Conservation (phyloP, 2,888 invertebrate species). For the Eueremaeus valkanovi region DNA sequence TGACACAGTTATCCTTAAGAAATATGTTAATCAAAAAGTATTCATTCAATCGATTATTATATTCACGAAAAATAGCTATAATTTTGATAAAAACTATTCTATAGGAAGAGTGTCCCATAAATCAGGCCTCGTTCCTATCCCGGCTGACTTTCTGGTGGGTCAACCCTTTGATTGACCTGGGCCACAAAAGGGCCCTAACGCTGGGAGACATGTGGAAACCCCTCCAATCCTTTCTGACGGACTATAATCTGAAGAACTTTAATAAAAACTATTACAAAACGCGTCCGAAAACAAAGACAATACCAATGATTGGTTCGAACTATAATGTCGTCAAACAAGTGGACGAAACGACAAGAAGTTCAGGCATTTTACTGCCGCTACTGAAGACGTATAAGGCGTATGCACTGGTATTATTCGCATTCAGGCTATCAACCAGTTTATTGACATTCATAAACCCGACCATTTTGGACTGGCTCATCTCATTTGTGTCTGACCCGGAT, state of each 20-base stretch:
- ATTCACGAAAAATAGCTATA: background rate
- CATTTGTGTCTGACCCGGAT: conserved; percentile 49
- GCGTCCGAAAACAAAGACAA: background rate
- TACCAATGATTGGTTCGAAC: conserved; percentile 1
- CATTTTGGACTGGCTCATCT: conserved; percentile 34
- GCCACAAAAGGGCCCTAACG: conserved; percentile 36
- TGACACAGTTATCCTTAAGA: conserved; percentile 60
- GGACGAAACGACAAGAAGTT: background rate
- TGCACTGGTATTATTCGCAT: conserved; percentile 67
- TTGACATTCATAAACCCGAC: conserved; percentile 86
- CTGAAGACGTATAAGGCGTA: conserved; percentile 54
- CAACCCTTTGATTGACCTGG: conserved; percentile 49
- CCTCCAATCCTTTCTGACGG: background rate
- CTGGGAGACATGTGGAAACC: conserved; percentile 37
- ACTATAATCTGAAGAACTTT: conserved; percentile 7
- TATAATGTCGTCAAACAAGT: conserved; percentile 4
- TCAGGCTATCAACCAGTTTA: conserved; percentile 77
- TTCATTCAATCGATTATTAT: no score
- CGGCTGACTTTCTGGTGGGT: conserved; percentile 54
- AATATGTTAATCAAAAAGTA: conserved; percentile 5
- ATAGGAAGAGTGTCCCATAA: conserved; percentile 50
- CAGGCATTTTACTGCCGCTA: conserved; percentile 16
- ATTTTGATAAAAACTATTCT: background rate
- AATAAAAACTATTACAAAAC: conserved; percentile 14
- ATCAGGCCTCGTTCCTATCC: conserved; percentile 52